Evolutionary conservation across 2,113 vertebrate species (phyloP).

Genomic region (Dryoscopus gambensis): DNA sequence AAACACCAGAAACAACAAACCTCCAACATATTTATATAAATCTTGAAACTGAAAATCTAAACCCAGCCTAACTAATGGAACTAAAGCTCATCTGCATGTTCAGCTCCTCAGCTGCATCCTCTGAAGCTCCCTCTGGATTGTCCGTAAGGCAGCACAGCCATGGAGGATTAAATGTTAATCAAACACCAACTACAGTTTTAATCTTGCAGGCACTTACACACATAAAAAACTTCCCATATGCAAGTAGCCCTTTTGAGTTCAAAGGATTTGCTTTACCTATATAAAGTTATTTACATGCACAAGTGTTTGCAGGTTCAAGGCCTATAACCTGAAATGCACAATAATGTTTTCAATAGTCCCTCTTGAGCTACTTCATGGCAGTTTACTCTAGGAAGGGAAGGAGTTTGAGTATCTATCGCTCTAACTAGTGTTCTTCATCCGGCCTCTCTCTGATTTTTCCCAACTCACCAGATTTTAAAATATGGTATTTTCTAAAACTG

Average conservation of each 20-base stretch:
- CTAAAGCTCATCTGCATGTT: background rate
- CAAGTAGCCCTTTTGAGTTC: background rate
- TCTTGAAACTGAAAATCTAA: background rate
- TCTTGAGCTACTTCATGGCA: constrained; percentile 34
- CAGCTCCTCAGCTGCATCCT: background rate
- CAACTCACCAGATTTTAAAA: constrained; percentile 10
- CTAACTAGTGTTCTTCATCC: background rate
- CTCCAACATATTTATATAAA: background rate
- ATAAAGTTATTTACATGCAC: constrained; percentile 14
- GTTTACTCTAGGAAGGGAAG: background rate
- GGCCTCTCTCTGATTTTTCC: background rate
- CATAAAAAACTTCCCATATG: background rate
- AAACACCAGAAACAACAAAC: no score
- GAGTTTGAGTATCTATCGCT: background rate
- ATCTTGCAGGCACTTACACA: background rate
- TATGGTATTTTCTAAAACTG: constrained; percentile 9
- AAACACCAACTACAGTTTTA: background rate
- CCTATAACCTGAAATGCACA: constrained; percentile 34
- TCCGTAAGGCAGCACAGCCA: background rate
- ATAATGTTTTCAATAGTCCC: background rate
- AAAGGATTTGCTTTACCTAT: constrained; percentile 13
- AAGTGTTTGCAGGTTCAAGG: constrained; percentile 33
- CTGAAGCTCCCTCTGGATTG: background rate
- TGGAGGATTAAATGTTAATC: background rate
- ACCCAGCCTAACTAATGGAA: background rate